Percentiles rank a stretch among this genome's conserved stretches.
These are phyloP conservation scores for Lasioglossum malachurum DNA, from an alignment of 2,888 invertebrate genomes.

Conservation along the genomic window DNA sequence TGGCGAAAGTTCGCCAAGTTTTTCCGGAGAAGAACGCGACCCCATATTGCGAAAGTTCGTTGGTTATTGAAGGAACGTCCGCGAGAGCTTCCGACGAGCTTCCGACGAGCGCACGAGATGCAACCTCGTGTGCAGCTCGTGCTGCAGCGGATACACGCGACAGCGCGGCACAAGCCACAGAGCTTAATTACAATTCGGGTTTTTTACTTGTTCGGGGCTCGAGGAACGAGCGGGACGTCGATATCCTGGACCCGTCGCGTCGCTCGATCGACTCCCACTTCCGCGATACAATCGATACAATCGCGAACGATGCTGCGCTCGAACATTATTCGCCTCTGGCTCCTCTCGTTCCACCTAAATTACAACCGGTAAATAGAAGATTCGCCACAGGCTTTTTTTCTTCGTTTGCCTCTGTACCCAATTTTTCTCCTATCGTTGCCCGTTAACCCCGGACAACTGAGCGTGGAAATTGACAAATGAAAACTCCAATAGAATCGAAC, in stretches of 20 bases:
- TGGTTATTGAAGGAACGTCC: constrained; percentile 35
- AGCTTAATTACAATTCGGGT: constrained; percentile 10
- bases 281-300: neutral
- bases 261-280: neutral
- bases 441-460: no score
- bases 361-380: neutral
- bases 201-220: neutral
- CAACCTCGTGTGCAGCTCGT: neutral
- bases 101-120: neutral
- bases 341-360: neutral
- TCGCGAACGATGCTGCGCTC: neutral
- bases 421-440: neutral
- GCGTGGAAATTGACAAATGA: neutral
- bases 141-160: constrained; percentile 31
- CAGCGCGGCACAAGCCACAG: neutral
- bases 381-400: neutral
- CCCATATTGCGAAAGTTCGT: constrained; percentile 44
- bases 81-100: constrained; percentile 5
- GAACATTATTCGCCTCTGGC: neutral
- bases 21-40: constrained; percentile 13
- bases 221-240: neutral
- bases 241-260: neutral
- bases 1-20: constrained; percentile 23
- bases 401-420: neutral
- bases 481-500: neutral